Base-by-base conservation (phyloP, 2,888 invertebrate species). In the Eristalinus aeneus region DNA sequence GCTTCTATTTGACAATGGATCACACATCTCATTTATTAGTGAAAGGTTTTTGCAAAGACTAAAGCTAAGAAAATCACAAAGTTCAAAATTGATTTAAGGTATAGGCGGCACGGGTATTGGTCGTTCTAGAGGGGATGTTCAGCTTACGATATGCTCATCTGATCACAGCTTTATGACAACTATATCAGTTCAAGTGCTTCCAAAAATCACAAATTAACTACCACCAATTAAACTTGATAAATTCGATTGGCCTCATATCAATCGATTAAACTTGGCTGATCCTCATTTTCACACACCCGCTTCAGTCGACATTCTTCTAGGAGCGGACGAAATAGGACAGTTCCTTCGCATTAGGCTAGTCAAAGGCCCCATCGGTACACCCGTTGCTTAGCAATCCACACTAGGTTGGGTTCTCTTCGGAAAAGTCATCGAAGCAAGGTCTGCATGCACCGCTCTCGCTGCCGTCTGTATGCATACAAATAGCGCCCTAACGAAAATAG, bases 251-350 rank as follows among this genome's bases (percentile, higher is more conserved):
- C 54, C 78, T 1, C 85, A 85, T 36, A 56, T 81, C 36, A 20
- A 56, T n/a, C 16, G 56, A 36, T 11, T 11, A 36, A 11, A 2
- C 34, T 1, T 11, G 8, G 34, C 11, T 11, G 34, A 36, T 1
- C 8, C 11, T n/a, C n/a, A n/a, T n/a, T n/a, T n/a, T n/a, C n/a
- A n/a, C n/a, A n/a, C n/a, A n/a, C n/a, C n/a, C n/a, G n/a, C n/a
- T n/a, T n/a, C n/a, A n/a, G n/a, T n/a, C n/a, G n/a, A n/a, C n/a
- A n/a, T n/a, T n/a, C n/a, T 10, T 36, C 11, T 8, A 11, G 8
- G 88, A 12, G 61, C 80, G 54, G 85, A 82, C 46, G 82, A 79
- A 32, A 58, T 87, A 31, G 64, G 71, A 3, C 63, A 81, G 34
- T 64, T 87, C 32, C 20, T 85, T 3, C 58, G 61, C 12, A 4